Evolutionary conservation across 2,113 vertebrate genomes (phyloP), one percentile per base, ranked within the genome.

Genomic region (Eleginops maclovinus): DNA sequence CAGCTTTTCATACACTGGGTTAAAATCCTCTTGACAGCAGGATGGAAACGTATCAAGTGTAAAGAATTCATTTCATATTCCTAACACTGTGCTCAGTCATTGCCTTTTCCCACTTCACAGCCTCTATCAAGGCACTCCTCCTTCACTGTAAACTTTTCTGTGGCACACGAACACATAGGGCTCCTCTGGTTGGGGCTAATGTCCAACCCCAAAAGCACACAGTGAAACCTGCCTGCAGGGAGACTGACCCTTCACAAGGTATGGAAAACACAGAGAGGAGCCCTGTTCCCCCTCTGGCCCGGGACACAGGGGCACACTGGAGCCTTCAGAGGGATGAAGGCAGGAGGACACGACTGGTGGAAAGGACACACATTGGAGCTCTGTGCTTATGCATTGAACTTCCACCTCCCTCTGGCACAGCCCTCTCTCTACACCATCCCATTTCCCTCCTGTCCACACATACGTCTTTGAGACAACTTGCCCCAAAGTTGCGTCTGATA

Each of bases 111-210:
- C 86, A 88, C 91, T 80, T 91, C 90, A 89, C 65, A 85, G 73
- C 55, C 60, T 56, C 4, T 43, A 72, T 83, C 68, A 59, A 73
- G 26, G 66, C 19, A 16, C 75, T 79, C 70, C 84, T 79, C 82
- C 89, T 79, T 66, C 58, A 89, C 66, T 81, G 84, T 82, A 88
- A 92, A 88, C 88, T 47, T 82, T 69, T 60, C 75, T 72, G 75
- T 89, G 89, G 82, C 85, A 82, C 77, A 64, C 0, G 76, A 87
- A 91, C 92, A 90, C 87, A 87, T 79, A 28, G n/a, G 41, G 28
- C 58, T 43, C 66, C 58, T 50, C 56, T 21, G 54, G 40, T 24
- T 47, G n/a, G 21, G 40, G 13, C n/a, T 66, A 58, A 53, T 65
- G 81, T 86, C 70, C 64, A 82, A 79, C 74, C 74, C 82, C 67